Conservation (phyloP, 2,113 vertebrate species). For the Engraulis encrasicolus region DNA sequence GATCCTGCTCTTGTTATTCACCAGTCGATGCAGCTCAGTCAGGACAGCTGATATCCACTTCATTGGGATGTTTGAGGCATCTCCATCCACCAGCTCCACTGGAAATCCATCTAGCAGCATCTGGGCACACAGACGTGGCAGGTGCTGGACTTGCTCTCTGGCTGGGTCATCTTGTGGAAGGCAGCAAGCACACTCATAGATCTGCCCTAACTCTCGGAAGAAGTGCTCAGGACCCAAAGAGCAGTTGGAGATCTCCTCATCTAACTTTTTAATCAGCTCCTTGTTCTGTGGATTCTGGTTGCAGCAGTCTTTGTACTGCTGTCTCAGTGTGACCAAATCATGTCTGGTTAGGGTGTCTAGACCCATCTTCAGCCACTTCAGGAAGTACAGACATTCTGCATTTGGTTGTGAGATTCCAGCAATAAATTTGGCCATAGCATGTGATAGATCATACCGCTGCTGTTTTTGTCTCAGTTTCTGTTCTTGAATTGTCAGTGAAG, state of each 20-base stretch:
- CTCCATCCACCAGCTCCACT: no score
- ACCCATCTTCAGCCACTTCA: constrained; percentile 59
- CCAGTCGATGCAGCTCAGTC: not conserved
- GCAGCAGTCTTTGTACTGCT: constrained; percentile 30
- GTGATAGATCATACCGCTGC: not conserved
- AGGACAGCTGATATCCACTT: constrained; percentile 40
- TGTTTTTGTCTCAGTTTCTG: constrained; percentile 42
- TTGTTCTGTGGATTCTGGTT: not conserved
- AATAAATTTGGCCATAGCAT: constrained; percentile 36
- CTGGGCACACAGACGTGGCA: no score
- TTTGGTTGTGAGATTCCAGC: no score
- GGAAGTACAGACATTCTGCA: constrained; percentile 41
- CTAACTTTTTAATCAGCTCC: constrained; percentile 33
- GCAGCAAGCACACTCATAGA: no score
- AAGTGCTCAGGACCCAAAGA: no score
- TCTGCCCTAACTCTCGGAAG: no score
- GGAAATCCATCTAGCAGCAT: no score
- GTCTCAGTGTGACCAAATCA: constrained; percentile 34
- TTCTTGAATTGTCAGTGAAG: constrained; percentile 36
- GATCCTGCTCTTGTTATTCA: no score
- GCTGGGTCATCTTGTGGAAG: no score
- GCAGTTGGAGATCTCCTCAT: constrained; percentile 42
- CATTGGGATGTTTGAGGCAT: no score
- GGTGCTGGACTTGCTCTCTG: not conserved
- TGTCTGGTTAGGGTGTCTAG: constrained; percentile 42